Base-by-base conservation (phyloP, 2,113 vertebrate genomes). In the Rhinogobius similis region DNA sequence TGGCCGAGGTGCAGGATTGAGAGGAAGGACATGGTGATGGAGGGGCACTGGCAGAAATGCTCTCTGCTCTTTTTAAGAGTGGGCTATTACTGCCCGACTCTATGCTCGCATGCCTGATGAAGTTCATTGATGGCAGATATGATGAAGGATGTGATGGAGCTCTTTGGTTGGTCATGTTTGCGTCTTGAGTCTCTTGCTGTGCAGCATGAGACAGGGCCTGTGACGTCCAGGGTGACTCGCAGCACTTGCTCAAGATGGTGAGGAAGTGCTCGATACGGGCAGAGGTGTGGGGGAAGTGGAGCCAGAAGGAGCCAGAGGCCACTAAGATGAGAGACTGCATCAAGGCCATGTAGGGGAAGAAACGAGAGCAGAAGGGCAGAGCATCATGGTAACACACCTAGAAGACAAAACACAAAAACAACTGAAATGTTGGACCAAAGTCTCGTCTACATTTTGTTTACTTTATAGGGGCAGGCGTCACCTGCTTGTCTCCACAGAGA, bases 221-320 rank as follows among this genome's bases (percentile, higher is more conserved):
- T 46, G 93, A 93, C 0, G 94, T 95, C 94, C 94, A 95, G 8
- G 93, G 94, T 0, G 93, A 95, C 81, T 95, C 94, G 7, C 92
- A 93, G 65, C 94, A 95, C 80, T 95, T 95, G 27, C 82, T 89
- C 67, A 95, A 82, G 69, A 95, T 91, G 69, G 91, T 75, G 41
- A 94, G 76, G 78, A 95, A 95, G 65, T 94, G 94, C 66, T 95
- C 94, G 1, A 95, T 89, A 66, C 93, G 93, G 24, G 94, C 91
- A 0, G 93, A 94, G 1, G 93, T 94, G 78, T 90, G 93, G 0
- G 94, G 94, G 68, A 94, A 94, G 73, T 93, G 93, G 73, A 95
- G 92, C 94, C 94, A 95, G 87, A 95, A 95, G 77, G 93, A 94
- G 58, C 93, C 92, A 14, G 92, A 91, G 76, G 92, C 92, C 8